Conservation (phyloP, 64 coral and sea anemone genomes). For the Actinia equina region DNA sequence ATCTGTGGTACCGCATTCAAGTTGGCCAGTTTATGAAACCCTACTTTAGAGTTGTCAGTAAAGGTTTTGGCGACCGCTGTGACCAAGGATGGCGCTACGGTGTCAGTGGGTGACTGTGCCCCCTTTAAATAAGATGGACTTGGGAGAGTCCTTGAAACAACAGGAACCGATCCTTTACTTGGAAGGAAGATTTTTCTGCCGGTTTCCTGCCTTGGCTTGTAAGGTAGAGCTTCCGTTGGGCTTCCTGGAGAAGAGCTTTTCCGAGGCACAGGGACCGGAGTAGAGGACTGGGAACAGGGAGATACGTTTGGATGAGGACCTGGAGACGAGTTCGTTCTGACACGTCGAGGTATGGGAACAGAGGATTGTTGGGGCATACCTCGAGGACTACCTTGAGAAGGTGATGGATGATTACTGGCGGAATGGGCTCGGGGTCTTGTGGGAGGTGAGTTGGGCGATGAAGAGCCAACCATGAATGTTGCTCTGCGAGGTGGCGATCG, state of each 20-base stretch:
- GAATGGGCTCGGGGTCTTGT: conserved; percentile 14
- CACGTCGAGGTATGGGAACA: conserved; percentile 2
- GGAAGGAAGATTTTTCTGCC: background rate
- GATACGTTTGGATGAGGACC: background rate
- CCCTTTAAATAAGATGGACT: background rate
- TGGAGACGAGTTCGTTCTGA: background rate
- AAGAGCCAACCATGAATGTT: conserved; percentile 74
- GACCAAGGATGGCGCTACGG: background rate
- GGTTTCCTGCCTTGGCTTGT: background rate
- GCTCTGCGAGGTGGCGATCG: conserved; percentile 55
- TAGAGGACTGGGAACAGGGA: background rate
- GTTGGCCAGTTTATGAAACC: background rate
- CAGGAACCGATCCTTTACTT: background rate
- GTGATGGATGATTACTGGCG: background rate
- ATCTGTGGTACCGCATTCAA: background rate
- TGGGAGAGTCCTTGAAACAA: background rate
- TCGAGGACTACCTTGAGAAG: background rate
- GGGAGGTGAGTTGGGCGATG: conserved; percentile 54
- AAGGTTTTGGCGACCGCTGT: conserved; percentile 1
- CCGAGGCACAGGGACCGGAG: conserved; percentile 12
- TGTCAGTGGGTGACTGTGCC: background rate
- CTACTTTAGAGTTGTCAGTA: background rate
- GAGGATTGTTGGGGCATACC: background rate
- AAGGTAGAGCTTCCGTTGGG: background rate
- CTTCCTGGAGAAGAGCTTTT: background rate